These are phyloP conservation scores for Cacatua alba DNA, from an alignment of 2,113 vertebrate species.

Conservation along the genomic window DNA sequence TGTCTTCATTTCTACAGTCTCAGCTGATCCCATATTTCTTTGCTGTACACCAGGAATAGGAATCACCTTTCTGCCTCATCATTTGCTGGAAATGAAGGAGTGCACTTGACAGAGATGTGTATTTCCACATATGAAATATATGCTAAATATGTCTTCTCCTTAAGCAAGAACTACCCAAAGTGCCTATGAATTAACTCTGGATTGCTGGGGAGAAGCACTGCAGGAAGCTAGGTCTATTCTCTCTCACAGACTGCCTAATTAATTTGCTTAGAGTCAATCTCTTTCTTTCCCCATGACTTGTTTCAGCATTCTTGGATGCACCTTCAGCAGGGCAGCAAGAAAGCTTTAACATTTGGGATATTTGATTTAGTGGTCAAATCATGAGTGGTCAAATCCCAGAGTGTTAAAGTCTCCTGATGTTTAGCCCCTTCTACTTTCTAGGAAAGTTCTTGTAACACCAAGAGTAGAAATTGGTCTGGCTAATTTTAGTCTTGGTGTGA, in stretches of 20 bases:
- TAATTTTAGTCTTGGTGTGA: neutral
- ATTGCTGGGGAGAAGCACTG: neutral
- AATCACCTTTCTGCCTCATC: neutral
- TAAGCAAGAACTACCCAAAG: neutral
- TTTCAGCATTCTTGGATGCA: neutral
- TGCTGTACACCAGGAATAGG: neutral
- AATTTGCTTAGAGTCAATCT: neutral
- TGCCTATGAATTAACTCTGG: neutral
- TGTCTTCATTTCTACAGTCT: neutral
- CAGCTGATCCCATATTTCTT: neutral
- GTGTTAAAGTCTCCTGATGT: neutral
- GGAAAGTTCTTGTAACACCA: neutral
- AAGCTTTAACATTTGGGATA: neutral
- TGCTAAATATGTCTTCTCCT: neutral
- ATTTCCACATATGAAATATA: neutral
- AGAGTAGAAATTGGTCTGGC: neutral
- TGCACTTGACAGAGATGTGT: neutral
- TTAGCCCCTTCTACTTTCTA: neutral
- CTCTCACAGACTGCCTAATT: neutral
- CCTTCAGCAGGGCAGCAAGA: neutral
- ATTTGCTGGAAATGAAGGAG: neutral
- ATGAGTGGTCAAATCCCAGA: neutral
- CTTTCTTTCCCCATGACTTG: neutral
- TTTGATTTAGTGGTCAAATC: neutral
- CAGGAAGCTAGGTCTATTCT: neutral